Percentiles rank a stretch among this genome's conserved stretches.
Conservation (phyloP, 2,888 invertebrate genomes). For the Euzetes globulus region DNA sequence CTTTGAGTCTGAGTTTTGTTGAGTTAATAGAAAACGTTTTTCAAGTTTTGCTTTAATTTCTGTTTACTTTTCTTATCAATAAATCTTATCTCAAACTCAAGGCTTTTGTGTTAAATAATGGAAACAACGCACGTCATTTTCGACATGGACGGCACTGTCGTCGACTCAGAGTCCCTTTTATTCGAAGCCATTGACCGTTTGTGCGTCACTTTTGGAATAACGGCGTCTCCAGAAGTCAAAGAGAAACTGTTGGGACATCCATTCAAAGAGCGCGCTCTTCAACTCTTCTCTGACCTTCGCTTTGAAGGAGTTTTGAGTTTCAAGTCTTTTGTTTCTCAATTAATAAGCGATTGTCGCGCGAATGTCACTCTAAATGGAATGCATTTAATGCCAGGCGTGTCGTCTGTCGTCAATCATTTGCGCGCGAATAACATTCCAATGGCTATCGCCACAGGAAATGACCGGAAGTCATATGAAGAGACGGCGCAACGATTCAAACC, state of each 20-base stretch:
- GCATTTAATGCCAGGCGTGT: conserved; percentile 54
- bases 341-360: neutral
- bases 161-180: conserved; percentile 8
- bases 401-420: conserved; percentile 66
- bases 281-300: neutral
- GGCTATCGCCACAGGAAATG: conserved; percentile 78
- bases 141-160: conserved; percentile 18
- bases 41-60: neutral
- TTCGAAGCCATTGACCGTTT: neutral
- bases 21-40: neutral
- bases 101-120: neutral
- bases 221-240: neutral
- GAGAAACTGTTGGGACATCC: conserved; percentile 6
- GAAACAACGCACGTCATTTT: conserved; percentile 22
- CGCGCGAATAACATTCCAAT: conserved; percentile 66
- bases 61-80: neutral
- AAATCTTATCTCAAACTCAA: neutral
- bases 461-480: conserved; percentile 61
- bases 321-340: neutral
- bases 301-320: neutral
- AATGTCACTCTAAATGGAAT: neutral
- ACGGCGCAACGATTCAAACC: conserved; percentile 61
- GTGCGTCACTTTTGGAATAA: neutral
- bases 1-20: neutral
- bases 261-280: neutral